phyloP scores from a whole-genome alignment of 2,797 vertebrate genomes.

The Falco peregrinus region DNA sequence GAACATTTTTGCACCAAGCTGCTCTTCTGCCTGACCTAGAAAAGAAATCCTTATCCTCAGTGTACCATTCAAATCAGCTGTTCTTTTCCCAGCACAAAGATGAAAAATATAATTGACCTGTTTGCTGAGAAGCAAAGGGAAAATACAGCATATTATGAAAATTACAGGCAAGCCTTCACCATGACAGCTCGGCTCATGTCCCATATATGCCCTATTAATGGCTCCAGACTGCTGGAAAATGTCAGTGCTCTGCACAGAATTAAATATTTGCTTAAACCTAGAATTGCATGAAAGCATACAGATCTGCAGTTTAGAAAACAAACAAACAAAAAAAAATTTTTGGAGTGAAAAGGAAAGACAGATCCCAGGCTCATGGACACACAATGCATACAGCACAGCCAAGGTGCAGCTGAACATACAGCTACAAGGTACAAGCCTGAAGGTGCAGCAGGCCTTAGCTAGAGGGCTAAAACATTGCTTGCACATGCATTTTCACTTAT shows the following conservation, averaged over 20 bases:
- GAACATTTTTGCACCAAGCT: background rate
- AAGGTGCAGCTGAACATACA: background rate
- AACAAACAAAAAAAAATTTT: background rate
- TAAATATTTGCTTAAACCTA: background rate
- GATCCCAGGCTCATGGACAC: background rate
- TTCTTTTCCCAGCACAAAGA: background rate
- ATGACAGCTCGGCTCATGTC: background rate
- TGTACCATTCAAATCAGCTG: background rate
- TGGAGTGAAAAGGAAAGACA: background rate
- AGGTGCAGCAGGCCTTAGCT: background rate
- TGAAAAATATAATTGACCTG: constrained; percentile 37
- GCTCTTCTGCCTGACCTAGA: constrained; percentile 19
- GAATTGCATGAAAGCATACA: background rate
- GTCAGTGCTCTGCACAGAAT: background rate
- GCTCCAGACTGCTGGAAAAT: background rate
- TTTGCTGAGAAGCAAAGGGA: constrained; percentile 13
- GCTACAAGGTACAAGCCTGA: background rate
- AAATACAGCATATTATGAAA: constrained; percentile 42
- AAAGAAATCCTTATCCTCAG: background rate
- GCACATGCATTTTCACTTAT: background rate
- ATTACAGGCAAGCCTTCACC: constrained; percentile 31
- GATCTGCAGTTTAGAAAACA: background rate
- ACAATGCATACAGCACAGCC: background rate
- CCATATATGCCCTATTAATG: background rate
- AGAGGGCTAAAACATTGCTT: background rate